Conservation (phyloP, 2,888 invertebrate species). For the Sesamia inferens region DNA sequence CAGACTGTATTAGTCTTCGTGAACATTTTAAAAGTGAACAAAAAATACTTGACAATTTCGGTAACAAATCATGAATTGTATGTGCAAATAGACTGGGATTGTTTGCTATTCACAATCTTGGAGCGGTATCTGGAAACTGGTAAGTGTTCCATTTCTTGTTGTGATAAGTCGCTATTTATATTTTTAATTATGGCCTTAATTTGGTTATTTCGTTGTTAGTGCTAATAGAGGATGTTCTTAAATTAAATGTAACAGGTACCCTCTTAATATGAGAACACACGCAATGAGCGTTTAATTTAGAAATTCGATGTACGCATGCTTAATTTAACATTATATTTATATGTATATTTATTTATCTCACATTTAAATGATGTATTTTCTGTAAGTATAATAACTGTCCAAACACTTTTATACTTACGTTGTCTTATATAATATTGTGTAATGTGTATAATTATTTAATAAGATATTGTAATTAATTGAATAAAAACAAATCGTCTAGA, state of each 20-base stretch:
- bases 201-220: constrained; percentile 10
- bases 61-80: constrained; percentile 39
- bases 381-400: too few relatives aligned
- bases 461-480: not conserved
- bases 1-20: constrained; percentile 42
- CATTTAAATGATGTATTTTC: too few relatives aligned
- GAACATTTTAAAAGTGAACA: constrained; percentile 57
- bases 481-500: not conserved
- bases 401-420: not conserved
- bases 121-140: constrained; percentile 54
- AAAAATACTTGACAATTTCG: constrained; percentile 43
- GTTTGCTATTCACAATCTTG: constrained; percentile 49
- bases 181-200: constrained; percentile 21
- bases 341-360: too few relatives aligned
- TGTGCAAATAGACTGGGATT: constrained; percentile 58
- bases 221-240: constrained; percentile 19
- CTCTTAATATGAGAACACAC: constrained; percentile 33
- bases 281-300: constrained; percentile 42
- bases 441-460: not conserved
- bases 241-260: constrained; percentile 38
- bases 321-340: constrained; percentile 7
- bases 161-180: constrained; percentile 51
- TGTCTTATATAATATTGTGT: not conserved
- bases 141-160: constrained; percentile 61
- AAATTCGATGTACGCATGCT: constrained; percentile 2